Base-by-base conservation (phyloP, 1,140 invertebrate species). In the Drosophila mayri region DNA sequence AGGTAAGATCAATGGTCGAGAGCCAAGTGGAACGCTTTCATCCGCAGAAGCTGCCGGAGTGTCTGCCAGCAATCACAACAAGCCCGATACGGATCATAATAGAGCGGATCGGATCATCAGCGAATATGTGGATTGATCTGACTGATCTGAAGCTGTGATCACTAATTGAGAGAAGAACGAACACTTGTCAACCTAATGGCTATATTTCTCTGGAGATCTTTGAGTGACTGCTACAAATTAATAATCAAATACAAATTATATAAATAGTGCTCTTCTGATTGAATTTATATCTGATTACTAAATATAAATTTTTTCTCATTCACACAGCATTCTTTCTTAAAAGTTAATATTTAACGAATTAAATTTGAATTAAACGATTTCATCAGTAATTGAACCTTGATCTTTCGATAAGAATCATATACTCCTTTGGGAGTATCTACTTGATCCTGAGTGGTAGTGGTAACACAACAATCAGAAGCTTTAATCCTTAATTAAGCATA, bases 1-100 rank as follows among this genome's bases (percentile, higher is more conserved):
- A 88, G 84, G 77, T 90, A 81, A 81, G 84, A 88, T 88, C 84
- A 90, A 72, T 81, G 77, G 78, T 85, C 66, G 80, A 55, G 46
- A 67, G 61, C 60, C 73, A 78, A 79, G 52, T 79, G 50, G 75
- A 55, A 63, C 76, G 64, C 67, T 71, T 68, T 68, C 41, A 44
- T 52, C 32, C 12, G 40, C 63, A 77, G 63, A 59, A 76, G 62
- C 65, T 60, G 61, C 43, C 49, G 16, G 43, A 41, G 46, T 77
- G 72, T 66, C 67, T 66, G 40, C 25, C 58, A 28, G 41, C 38
- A 41, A 70, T 79, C 70, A 83, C 47, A 82, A 70, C 68, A 74
- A 62, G 22, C 41, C 14, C 25, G 60, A 66, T 46, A 35, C 6
- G 47, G 40, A 73, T 73, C 70, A 73, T 32, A 74, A 73, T 44